Percentiles rank a stretch among this genome's conserved stretches.
phyloP scores from a whole-genome alignment of 2,797 vertebrate genomes.

The Fistularia tabacaria region DNA sequence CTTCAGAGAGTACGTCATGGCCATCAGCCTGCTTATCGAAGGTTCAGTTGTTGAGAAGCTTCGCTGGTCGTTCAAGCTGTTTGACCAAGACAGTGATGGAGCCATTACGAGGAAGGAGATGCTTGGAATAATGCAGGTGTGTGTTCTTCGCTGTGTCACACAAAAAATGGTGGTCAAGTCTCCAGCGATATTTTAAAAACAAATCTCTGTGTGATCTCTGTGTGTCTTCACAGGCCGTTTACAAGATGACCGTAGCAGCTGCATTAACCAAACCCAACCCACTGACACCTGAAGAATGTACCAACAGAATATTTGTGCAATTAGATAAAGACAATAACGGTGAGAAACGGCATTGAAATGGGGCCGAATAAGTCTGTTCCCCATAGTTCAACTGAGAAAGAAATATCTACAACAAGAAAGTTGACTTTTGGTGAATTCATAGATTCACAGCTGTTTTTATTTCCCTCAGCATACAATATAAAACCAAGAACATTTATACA shows the following conservation, averaged over 20 bases:
- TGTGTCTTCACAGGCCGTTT: conserved; percentile 58
- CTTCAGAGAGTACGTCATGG: conserved; percentile 73
- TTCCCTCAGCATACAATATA: too few species aligned
- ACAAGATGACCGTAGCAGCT: conserved; percentile 71
- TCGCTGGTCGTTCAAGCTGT: conserved; percentile 75
- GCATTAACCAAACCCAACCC: conserved; percentile 63
- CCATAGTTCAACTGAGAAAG: too few species aligned
- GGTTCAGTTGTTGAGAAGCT: conserved; percentile 70
- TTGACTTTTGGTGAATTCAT: too few species aligned
- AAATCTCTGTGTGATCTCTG: not conserved
- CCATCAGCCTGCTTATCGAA: conserved; percentile 67
- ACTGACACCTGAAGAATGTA: conserved; percentile 72
- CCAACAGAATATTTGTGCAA: conserved; percentile 73
- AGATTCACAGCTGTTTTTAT: too few species aligned
- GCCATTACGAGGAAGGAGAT: conserved; percentile 68
- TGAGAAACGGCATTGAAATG: conserved; percentile 32
- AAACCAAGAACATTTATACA: too few species aligned
- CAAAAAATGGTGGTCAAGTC: too few species aligned
- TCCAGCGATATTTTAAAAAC: too few species aligned
- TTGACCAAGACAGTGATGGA: conserved; percentile 69
- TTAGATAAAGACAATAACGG: conserved; percentile 79
- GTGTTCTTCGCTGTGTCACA: not conserved
- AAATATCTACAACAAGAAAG: too few species aligned
- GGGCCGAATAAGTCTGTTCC: too few species aligned
- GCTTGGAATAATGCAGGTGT: conserved; percentile 73